Evolutionary conservation across 2,113 vertebrate genomes (phyloP).

Genomic region (Taxidea taxus): DNA sequence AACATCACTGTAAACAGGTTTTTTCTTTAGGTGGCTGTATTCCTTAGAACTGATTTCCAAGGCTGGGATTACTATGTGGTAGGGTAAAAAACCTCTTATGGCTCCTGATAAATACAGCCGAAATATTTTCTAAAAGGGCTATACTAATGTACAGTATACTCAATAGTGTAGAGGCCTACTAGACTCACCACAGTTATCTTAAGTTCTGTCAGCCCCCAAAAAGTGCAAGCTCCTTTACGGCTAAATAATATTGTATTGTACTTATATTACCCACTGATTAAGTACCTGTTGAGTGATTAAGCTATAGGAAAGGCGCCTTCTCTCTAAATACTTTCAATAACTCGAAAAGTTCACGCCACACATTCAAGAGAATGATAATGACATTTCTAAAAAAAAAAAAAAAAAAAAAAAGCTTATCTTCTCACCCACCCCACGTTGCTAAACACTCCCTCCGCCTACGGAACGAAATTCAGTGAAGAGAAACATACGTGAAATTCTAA

Average conservation of each 20-base stretch:
- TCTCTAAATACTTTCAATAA: conserved; percentile 20
- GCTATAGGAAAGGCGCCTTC: not conserved
- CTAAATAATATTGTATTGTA: not conserved
- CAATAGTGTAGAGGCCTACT: not conserved
- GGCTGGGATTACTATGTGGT: not conserved
- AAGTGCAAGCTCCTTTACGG: not conserved
- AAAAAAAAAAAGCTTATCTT: not conserved
- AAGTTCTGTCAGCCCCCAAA: not conserved
- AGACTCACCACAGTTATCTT: not conserved
- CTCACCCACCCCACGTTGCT: not conserved
- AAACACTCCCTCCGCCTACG: not conserved
- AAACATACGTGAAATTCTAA: not conserved
- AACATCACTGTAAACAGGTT: not conserved
- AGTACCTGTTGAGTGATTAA: conserved; percentile 20
- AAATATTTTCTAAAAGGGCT: conserved; percentile 26
- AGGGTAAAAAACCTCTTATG: not conserved
- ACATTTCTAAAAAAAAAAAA: not conserved
- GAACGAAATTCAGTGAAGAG: not conserved
- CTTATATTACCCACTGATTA: not conserved
- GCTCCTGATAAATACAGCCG: not conserved
- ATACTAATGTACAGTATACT: not conserved
- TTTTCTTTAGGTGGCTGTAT: not conserved
- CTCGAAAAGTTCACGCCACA: not conserved
- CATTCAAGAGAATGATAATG: not conserved
- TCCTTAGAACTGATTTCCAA: conserved; percentile 8